These are phyloP conservation scores for Mobula birostris DNA, from an alignment of 2,113 vertebrate species.

Conservation along the genomic window DNA sequence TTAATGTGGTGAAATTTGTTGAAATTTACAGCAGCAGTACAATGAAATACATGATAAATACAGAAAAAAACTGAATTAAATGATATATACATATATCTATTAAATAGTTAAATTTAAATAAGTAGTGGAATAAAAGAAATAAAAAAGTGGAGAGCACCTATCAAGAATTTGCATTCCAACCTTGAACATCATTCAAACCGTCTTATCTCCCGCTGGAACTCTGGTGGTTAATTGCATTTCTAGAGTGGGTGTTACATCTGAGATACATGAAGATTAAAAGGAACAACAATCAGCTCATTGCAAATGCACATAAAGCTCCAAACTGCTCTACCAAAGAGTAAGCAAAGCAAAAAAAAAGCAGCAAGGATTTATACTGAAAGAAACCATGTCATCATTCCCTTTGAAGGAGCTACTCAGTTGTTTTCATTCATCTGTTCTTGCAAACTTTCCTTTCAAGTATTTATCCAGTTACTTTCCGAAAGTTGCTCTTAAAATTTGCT, in stretches of 20 bases:
- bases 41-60: too few species aligned
- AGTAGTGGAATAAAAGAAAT: too few species aligned
- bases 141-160: neutral
- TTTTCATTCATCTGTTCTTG: too few species aligned
- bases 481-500: neutral
- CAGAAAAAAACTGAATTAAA: too few species aligned
- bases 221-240: neutral
- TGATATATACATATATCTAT: too few species aligned
- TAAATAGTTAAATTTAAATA: too few species aligned
- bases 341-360: too few species aligned
- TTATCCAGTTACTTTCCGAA: neutral
- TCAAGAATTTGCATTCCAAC: neutral
- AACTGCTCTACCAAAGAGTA: neutral
- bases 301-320: neutral
- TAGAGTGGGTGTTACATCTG: neutral
- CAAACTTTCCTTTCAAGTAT: neutral
- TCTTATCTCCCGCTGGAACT: neutral
- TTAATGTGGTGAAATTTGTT: too few species aligned
- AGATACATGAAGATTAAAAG: neutral
- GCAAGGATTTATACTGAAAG: neutral
- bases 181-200: neutral
- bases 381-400: neutral
- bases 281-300: neutral
- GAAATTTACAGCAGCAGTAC: too few species aligned
- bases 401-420: neutral